Evolutionary conservation across 2,888 invertebrate genomes (phyloP).

Genomic region (Teleiodes luculella): DNA sequence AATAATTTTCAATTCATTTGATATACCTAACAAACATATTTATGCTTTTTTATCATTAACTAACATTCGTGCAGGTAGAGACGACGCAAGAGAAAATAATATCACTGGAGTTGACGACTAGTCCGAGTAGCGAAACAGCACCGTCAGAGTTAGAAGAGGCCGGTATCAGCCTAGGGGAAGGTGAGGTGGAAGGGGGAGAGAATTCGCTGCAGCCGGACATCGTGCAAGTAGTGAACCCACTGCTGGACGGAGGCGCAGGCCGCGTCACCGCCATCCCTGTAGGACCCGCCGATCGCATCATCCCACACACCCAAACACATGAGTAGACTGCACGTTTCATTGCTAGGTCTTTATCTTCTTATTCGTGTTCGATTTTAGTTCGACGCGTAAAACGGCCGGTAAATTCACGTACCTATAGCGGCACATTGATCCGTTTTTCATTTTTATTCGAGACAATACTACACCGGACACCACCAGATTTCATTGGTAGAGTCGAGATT

Average conservation of each 20-base stretch:
- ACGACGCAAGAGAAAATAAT: slow-evolving; percentile 94
- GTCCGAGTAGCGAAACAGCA: slow-evolving; percentile 80
- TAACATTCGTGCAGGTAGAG: slow-evolving; percentile 82
- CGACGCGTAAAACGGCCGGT: no score
- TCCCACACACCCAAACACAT: slow-evolving; percentile 53
- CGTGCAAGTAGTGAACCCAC: slow-evolving; percentile 74
- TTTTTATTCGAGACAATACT: no score
- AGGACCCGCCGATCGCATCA: slow-evolving; percentile 62
- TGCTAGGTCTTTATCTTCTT: no score
- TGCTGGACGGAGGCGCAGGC: slow-evolving; percentile 69
- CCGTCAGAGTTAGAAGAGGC: slow-evolving; percentile 58
- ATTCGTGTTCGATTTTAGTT: no score
- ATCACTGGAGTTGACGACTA: slow-evolving; percentile 88
- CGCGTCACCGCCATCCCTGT: slow-evolving; percentile 70
- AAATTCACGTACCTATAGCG: no score
- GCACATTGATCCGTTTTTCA: no score
- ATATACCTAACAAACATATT: neutral
- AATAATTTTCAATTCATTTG: no score
- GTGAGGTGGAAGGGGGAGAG: slow-evolving; percentile 63
- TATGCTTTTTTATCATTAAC: neutral
- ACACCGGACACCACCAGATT: no score
- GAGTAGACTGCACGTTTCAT: slow-evolving; percentile 35
- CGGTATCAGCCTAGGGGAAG: slow-evolving; percentile 58
- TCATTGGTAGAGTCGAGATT: no score
- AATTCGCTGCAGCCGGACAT: slow-evolving; percentile 76